Evolutionary conservation across 1,140 invertebrate species (phyloP).

Genomic region (Cyrtorhinus lividipennis): DNA sequence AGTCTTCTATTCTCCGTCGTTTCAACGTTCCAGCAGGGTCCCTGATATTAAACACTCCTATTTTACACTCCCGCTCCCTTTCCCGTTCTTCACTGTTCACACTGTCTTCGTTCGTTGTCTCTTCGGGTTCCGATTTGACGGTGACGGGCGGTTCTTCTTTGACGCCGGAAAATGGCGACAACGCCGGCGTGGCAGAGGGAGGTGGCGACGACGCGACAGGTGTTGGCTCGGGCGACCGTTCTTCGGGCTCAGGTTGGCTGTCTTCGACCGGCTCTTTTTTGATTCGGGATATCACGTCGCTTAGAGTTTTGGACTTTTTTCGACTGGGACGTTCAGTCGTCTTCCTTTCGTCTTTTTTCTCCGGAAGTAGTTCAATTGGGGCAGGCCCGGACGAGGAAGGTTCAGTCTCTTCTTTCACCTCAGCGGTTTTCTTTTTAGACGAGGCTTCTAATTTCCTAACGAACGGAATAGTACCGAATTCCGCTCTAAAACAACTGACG

Average conservation of each 20-base stretch:
- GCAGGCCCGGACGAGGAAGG: neutral
- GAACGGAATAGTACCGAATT: conserved; percentile 65
- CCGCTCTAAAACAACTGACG: conserved; percentile 71
- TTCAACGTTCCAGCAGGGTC: conserved; percentile 62
- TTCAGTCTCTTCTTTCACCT: conserved; percentile 20
- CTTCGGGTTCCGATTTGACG: conserved; percentile 16
- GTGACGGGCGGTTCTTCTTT: neutral
- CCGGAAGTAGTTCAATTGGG: neutral
- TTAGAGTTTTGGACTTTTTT: conserved; percentile 42
- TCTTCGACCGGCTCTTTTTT: conserved; percentile 16
- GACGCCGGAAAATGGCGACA: neutral
- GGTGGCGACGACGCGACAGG: neutral
- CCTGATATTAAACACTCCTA: conserved; percentile 31
- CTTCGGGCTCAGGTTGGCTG: conserved; percentile 6
- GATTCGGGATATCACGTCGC: conserved; percentile 44
- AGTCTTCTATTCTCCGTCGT: conserved; percentile 57
- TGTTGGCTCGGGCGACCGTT: neutral
- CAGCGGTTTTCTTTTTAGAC: conserved; percentile 23
- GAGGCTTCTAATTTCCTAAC: conserved; percentile 42
- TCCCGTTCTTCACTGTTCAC: conserved; percentile 30
- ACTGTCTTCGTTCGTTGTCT: conserved; percentile 31
- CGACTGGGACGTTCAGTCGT: conserved; percentile 34
- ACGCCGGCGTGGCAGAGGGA: neutral
- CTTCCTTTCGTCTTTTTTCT: conserved; percentile 20
- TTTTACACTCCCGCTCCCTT: conserved; percentile 27